Base-by-base conservation (phyloP, 2,113 vertebrate species). In the Dasyprocta punctata region DNA sequence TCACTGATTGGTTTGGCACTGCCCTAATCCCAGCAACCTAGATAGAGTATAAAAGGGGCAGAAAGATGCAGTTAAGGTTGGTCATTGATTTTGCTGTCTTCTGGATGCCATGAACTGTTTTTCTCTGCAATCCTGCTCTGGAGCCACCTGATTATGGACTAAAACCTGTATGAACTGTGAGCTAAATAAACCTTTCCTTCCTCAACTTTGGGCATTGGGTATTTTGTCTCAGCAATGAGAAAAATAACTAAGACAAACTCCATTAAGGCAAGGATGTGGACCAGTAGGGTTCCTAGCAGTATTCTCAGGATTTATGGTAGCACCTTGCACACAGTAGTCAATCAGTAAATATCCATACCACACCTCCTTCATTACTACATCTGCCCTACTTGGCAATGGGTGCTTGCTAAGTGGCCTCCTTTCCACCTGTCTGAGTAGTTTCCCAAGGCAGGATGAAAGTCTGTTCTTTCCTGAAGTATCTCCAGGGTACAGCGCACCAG, bases 291-390 rank as follows among this genome's bases (percentile, higher is more conserved):
- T 89, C 52, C 9, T 26, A 69, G 6, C n/a, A 63, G 7, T 19
- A 5, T n/a, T 33, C 22, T 91, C 30, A 56, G 41, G 5, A 30
- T n/a, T 9, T 36, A 36, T 20, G 49, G 7, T 17, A 8, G 28
- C 33, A 65, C 33, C 33, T 47, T 19, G 12, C 13, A 69, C 73
- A 17, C 65, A n/a, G 33, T 33, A 67, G 65, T 33, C 65, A 17
- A 13, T 36, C 14, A 36, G 33, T 7, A 67, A 71, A 17, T 28
- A 56, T 36, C 61, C 26, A 3, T 2, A 0, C 3, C 1, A 1
- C 30, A 60, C 26, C 89, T 73, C 7, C 10, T 85, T 73, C 56
- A 38, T 38, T 19, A 54, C 26, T 33, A 1, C 20, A 13, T 24
- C 49, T 71, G 26, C 41, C 67, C 12, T 10, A 16, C 30, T n/a